A percentile compares a stretch with the other conserved stretches of the same genome.
Evolutionary conservation across 2,888 invertebrate genomes (phyloP).

Genomic region (Acleris emargana): DNA sequence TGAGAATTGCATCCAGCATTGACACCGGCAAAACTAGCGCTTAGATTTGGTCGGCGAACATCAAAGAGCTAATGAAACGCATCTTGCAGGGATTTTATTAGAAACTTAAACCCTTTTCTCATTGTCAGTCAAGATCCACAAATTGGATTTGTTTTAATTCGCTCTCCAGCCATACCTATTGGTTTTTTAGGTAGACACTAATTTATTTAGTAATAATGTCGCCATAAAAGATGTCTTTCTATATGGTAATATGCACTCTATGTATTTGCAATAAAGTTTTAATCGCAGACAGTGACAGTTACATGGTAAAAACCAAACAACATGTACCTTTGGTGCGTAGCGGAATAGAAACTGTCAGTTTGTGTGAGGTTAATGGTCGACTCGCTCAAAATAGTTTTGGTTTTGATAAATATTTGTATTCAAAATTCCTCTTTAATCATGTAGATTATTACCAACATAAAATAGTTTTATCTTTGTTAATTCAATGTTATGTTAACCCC

Average conservation of each 20-base stretch:
- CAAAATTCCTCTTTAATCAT: conserved; percentile 53
- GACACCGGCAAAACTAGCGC: no score
- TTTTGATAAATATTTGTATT: conserved; percentile 61
- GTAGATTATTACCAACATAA: conserved; percentile 52
- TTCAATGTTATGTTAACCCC: conserved; percentile 49
- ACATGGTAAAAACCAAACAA: neutral
- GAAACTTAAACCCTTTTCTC: no score
- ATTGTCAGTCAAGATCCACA: no score
- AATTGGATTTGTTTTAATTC: no score
- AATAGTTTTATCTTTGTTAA: conserved; percentile 44
- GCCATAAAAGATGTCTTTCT: no score
- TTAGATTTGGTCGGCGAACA: no score
- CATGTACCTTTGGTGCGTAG: conserved; percentile 15
- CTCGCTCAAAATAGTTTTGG: conserved; percentile 60
- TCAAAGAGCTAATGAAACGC: no score
- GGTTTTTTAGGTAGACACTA: no score
- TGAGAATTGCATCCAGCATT: no score
- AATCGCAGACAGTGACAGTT: neutral
- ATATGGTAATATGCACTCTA: conserved; percentile 8
- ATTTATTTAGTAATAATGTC: no score
- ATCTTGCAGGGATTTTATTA: no score
- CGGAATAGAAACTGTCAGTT: conserved; percentile 53
- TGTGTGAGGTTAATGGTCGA: conserved; percentile 71
- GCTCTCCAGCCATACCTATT: no score
- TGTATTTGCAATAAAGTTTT: neutral